phyloP scores from a whole-genome alignment of 2,113 vertebrate genomes.

The Agapornis roseicollis region DNA sequence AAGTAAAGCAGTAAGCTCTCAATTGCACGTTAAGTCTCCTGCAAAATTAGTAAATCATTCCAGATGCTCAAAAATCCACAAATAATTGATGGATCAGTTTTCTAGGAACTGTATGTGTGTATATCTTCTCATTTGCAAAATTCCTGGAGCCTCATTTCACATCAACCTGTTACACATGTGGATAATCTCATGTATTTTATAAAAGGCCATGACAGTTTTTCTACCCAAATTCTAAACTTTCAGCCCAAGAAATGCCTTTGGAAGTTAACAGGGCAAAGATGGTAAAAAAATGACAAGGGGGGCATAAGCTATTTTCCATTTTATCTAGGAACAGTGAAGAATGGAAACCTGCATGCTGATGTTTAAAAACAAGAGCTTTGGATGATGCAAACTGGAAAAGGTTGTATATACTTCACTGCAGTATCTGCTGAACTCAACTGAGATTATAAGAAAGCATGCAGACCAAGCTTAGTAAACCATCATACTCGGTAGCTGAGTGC shows the following conservation, averaged over 20 bases:
- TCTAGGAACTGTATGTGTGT: not conserved
- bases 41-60: not conserved
- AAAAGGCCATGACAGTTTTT: not conserved
- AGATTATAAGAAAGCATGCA: not conserved
- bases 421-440: not conserved
- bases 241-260: not conserved
- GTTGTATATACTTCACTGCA: not conserved
- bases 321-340: not conserved
- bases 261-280: not conserved
- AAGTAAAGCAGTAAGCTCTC: not conserved
- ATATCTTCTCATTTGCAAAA: not conserved
- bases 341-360: not conserved
- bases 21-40: not conserved
- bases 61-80: not conserved
- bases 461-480: not conserved
- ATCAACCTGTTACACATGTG: not conserved
- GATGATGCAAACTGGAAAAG: not conserved
- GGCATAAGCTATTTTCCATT: not conserved
- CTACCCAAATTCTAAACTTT: not conserved
- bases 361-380: not conserved
- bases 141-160: not conserved
- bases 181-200: not conserved
- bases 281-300: not conserved
- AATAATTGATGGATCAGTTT: not conserved
- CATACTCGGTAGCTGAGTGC: not conserved